A percentile compares a stretch with the other conserved stretches of the same genome.
Evolutionary conservation across 2,888 invertebrate genomes (phyloP).

Genomic region (Diaperis boleti): DNA sequence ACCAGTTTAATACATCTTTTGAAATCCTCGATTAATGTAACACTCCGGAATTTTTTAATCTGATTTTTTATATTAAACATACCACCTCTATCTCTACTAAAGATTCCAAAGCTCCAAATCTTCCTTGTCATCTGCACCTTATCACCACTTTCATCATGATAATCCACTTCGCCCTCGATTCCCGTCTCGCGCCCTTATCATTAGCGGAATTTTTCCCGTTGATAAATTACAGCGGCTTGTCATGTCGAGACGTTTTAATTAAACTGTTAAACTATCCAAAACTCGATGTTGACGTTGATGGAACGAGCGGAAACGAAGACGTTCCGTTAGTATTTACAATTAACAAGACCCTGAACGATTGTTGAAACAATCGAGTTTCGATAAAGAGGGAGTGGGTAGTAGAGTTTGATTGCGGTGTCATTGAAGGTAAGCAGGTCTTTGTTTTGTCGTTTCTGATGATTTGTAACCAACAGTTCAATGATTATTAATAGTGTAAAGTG

Average conservation of each 20-base stretch:
- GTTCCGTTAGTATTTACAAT: constrained; percentile 14
- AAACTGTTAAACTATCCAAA: constrained; percentile 37
- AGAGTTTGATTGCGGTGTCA: constrained; percentile 5
- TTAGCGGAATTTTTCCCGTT: constrained; percentile 24
- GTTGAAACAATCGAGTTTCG: constrained; percentile 8
- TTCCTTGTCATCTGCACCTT: too few relatives aligned
- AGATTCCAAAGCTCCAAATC: too few relatives aligned
- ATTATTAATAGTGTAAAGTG: too few relatives aligned
- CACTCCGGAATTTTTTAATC: too few relatives aligned
- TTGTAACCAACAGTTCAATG: too few relatives aligned
- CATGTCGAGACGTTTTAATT: constrained; percentile 35
- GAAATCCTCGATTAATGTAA: too few relatives aligned
- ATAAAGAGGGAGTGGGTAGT: constrained; percentile 1
- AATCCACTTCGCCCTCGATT: constrained; percentile 19
- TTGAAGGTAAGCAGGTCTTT: constrained; percentile 12
- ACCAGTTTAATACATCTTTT: too few relatives aligned
- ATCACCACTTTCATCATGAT: constrained; percentile 19
- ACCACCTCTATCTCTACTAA: too few relatives aligned
- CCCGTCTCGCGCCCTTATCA: constrained; percentile 21
- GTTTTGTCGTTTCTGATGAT: background rate
- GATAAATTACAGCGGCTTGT: constrained; percentile 26
- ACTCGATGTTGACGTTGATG: constrained; percentile 21
- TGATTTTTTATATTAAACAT: too few relatives aligned
- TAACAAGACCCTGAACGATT: background rate
- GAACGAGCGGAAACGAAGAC: constrained; percentile 16